Base-by-base conservation (phyloP, 2,888 invertebrate genomes). In the Chalcis sispes region DNA sequence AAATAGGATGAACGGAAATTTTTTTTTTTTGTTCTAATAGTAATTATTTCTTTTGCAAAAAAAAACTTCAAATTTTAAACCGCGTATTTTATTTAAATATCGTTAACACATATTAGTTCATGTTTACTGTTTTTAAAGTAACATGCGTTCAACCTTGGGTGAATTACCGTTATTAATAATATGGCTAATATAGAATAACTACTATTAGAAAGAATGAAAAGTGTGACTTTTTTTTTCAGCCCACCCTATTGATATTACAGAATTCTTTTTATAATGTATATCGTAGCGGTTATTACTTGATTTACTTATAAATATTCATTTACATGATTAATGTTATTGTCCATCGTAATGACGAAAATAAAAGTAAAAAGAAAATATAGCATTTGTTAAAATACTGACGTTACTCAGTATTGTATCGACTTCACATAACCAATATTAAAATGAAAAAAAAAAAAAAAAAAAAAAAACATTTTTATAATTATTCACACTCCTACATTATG, bases 381-480 rank as follows among this genome's bases (percentile, higher is more conserved):
- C n/a, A n/a, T n/a, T n/a, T n/a, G n/a, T 61, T 32, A 23, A 23
- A 50, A 18, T 65, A 48, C 46, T 36, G 56, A 65, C 8, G 18
- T 36, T 32, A 48, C 13, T 64, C 65, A 52, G 58, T 58, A 64
- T 23, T 27, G 36, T 61, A 74, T 62, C 62, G 56, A 69, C 42
- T 56, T 36, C 40, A 64, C 64, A 67, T 74, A 74, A 62, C 61
- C 69, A 74, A 74, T 62, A 74, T 56, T 69, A 40, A 74, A 69
- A 66, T 40, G 50, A n/a, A 67, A 74, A 69, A 72, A 50, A 64
- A 67, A 36, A 65, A 69, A 36, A 74, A 74, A 64, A 74, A 54
- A 74, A 62, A 62, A 48, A 29, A 48, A 71, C 42, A 71, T n/a
- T n/a, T n/a, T n/a, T n/a, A 50, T 48, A 52, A 64, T 54, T 64